phyloP scores from a whole-genome alignment of 35 echinoderm and acorn worm species.

The Anneissia japonica region DNA sequence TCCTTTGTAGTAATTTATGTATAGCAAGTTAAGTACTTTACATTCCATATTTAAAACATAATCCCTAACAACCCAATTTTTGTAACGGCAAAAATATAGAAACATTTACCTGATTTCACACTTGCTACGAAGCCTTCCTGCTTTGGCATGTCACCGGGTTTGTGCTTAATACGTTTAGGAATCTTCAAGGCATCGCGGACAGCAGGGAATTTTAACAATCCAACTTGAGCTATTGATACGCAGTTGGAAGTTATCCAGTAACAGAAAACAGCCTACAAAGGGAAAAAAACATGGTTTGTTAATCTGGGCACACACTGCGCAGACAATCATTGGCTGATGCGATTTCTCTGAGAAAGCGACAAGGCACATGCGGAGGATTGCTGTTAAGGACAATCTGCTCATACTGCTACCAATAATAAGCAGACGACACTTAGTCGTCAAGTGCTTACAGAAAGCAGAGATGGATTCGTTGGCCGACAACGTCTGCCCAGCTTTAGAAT shows the following conservation, averaged over 20 bases:
- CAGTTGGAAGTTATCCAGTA: conserved; percentile 85
- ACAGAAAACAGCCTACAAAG: conserved; percentile 62
- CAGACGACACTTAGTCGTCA: not conserved
- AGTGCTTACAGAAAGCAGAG: too few species aligned
- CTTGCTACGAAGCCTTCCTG: conserved; percentile 75
- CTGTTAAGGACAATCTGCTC: not conserved
- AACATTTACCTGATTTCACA: conserved; percentile 67
- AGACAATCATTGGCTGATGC: too few species aligned
- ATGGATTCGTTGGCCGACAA: too few species aligned
- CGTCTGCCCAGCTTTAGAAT: too few species aligned
- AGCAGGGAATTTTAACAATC: conserved; percentile 45
- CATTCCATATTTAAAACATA: not conserved
- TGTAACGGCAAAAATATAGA: not conserved
- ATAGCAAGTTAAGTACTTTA: not conserved
- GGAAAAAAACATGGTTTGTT: not conserved
- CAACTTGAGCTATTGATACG: conserved; percentile 58
- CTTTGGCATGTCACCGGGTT: conserved; percentile 55
- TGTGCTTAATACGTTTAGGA: conserved; percentile 71
- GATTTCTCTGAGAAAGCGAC: not conserved
- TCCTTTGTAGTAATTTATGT: not conserved
- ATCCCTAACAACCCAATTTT: not conserved
- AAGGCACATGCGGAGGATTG: too few species aligned
- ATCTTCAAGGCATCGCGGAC: conserved; percentile 63
- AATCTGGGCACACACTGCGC: too few species aligned
- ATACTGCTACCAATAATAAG: not conserved